phyloP scores from a whole-genome alignment of 2,888 invertebrate species.

The Chymomyza amoena region DNA sequence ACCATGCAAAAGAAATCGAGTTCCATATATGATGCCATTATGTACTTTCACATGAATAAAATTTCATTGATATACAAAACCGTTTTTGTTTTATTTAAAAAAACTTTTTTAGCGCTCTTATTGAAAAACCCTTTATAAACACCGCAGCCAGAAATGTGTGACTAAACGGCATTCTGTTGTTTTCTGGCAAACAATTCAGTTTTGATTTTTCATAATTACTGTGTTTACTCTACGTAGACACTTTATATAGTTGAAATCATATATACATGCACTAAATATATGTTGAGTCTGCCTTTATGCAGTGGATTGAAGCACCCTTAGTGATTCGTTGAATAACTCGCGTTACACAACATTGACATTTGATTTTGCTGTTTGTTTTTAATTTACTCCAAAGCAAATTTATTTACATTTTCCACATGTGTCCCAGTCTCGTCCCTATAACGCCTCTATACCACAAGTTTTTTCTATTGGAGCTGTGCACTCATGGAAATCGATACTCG shows the following conservation, averaged over 20 bases:
- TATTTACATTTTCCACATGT: conserved; percentile 48
- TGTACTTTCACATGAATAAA: too few relatives aligned
- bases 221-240: conserved; percentile 37
- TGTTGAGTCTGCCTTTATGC: conserved; percentile 1
- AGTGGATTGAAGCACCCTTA: conserved; percentile 37
- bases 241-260: too few relatives aligned
- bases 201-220: conserved; percentile 39
- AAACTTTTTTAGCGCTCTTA: too few relatives aligned
- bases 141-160: too few relatives aligned
- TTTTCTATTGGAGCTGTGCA: conserved; percentile 7
- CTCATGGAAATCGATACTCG: conserved; percentile 53
- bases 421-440: neutral
- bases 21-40: too few relatives aligned
- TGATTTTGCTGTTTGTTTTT: conserved; percentile 60
- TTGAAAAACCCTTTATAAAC: too few relatives aligned
- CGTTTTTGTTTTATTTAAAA: too few relatives aligned
- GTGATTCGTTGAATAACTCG: conserved; percentile 40
- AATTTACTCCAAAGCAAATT: conserved; percentile 22
- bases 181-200: conserved; percentile 32
- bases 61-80: too few relatives aligned
- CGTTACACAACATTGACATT: conserved; percentile 70
- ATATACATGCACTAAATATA: too few relatives aligned
- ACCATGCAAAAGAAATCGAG: too few relatives aligned
- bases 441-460: neutral
- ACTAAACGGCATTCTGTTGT: conserved; percentile 8